Conservation (phyloP, 2,888 invertebrate species). For the Monopis laevigella region DNA sequence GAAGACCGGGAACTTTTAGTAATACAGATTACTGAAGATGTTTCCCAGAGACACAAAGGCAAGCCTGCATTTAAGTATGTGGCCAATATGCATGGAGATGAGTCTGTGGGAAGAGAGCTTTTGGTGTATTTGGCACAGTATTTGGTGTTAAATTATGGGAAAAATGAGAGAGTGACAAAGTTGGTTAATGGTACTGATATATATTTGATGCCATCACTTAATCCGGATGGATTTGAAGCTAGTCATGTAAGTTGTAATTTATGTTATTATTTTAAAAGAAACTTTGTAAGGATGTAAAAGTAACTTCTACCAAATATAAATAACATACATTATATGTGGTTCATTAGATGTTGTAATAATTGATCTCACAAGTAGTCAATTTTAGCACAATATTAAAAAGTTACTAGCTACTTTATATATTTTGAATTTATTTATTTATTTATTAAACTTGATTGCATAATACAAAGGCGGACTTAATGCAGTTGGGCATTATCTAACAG, state of each 20-base stretch:
- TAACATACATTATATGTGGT: too few species aligned
- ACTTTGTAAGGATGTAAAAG: too few species aligned
- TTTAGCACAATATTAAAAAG: too few species aligned
- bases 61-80: slow-evolving; percentile 94
- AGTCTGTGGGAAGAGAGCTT: slow-evolving; percentile 86
- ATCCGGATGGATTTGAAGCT: slow-evolving; percentile 94
- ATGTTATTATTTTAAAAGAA: too few species aligned
- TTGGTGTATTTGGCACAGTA: slow-evolving; percentile 86
- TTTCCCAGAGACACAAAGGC: slow-evolving; percentile 56
- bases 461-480: too few species aligned
- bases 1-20: slow-evolving; percentile 84
- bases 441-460: too few species aligned
- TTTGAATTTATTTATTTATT: too few species aligned
- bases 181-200: slow-evolving; percentile 90
- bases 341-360: too few species aligned
- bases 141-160: slow-evolving; percentile 80
- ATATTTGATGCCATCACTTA: slow-evolving; percentile 96
- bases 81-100: slow-evolving; percentile 97
- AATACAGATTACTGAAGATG: slow-evolving; percentile 81
- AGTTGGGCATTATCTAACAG: too few species aligned
- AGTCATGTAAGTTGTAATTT: slow-evolving; percentile 80
- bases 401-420: too few species aligned
- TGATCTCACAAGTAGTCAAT: too few species aligned
- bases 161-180: slow-evolving; percentile 73
- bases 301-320: too few species aligned